Conservation (phyloP, 2,888 invertebrate species). For the Anoplius nigerrimus region DNA sequence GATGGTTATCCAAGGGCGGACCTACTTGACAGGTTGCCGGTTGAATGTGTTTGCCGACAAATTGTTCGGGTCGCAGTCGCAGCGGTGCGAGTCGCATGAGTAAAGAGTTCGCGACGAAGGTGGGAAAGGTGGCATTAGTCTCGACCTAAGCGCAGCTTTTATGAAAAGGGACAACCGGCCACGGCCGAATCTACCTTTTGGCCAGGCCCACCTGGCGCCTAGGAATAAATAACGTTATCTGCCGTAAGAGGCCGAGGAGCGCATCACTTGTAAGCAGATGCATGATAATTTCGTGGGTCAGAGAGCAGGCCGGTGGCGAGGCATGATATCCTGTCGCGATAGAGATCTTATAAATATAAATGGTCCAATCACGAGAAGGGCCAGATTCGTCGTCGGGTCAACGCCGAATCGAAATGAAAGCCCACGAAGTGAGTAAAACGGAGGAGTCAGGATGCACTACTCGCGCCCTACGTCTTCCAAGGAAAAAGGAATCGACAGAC, state of each 20-base stretch:
- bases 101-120: too few relatives aligned
- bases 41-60: too few relatives aligned
- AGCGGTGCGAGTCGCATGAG: too few relatives aligned
- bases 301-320: slow-evolving; percentile 38
- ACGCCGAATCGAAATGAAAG: slow-evolving; percentile 26
- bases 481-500: too few relatives aligned
- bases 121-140: too few relatives aligned
- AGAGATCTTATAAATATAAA: slow-evolving; percentile 68
- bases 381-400: slow-evolving; percentile 38
- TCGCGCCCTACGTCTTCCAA: too few relatives aligned
- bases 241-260: slow-evolving; percentile 22
- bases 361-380: slow-evolving; percentile 55
- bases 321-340: slow-evolving; percentile 54
- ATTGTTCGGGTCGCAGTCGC: too few relatives aligned
- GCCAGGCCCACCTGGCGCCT: not conserved
- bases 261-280: slow-evolving; percentile 48
- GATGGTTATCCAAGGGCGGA: too few relatives aligned
- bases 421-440: slow-evolving; percentile 8
- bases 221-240: slow-evolving; percentile 17
- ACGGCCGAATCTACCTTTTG: too few relatives aligned
- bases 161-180: too few relatives aligned
- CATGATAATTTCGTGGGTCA: slow-evolving; percentile 61
- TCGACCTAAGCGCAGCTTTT: too few relatives aligned
- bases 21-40: too few relatives aligned
- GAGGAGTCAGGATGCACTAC: not conserved